Evolutionary conservation across 53 echinoderm and acorn worm genomes (phyloP).

Genomic region (Pentamera pediparva): DNA sequence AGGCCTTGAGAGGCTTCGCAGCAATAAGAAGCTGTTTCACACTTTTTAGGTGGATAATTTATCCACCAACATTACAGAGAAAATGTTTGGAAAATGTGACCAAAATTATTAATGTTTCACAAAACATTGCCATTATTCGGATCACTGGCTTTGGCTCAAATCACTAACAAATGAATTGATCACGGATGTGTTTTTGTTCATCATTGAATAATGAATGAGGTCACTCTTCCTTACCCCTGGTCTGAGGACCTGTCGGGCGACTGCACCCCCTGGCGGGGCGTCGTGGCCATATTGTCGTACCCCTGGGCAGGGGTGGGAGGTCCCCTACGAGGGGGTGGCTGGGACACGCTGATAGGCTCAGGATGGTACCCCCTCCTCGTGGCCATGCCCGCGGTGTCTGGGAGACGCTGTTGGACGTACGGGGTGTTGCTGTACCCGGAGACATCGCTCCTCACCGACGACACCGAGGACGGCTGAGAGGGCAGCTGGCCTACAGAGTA

Average conservation of each 20-base stretch:
- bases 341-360: constrained; percentile 25
- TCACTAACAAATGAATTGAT: no score
- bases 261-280: neutral
- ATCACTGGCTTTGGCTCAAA: no score
- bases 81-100: no score
- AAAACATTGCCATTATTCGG: no score
- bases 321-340: constrained; percentile 8
- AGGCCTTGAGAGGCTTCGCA: no score
- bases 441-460: constrained; percentile 21
- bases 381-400: neutral
- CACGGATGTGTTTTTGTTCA: no score
- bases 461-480: constrained; percentile 23
- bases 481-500: constrained; percentile 10
- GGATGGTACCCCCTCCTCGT: constrained; percentile 23
- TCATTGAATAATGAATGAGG: no score
- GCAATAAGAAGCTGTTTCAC: no score
- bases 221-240: neutral
- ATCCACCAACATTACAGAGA: no score
- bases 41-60: no score
- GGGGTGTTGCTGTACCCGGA: constrained; percentile 15
- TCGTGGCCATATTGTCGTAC: constrained; percentile 22
- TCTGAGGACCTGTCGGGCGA: constrained; percentile 4
- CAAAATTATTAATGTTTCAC: no score
- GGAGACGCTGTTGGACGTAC: neutral
- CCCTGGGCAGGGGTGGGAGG: constrained; percentile 25